A percentile compares a stretch with the other conserved stretches of the same genome.
These are phyloP conservation scores for Tiliqua scincoides DNA, from an alignment of 2,113 vertebrate species.

Conservation along the genomic window DNA sequence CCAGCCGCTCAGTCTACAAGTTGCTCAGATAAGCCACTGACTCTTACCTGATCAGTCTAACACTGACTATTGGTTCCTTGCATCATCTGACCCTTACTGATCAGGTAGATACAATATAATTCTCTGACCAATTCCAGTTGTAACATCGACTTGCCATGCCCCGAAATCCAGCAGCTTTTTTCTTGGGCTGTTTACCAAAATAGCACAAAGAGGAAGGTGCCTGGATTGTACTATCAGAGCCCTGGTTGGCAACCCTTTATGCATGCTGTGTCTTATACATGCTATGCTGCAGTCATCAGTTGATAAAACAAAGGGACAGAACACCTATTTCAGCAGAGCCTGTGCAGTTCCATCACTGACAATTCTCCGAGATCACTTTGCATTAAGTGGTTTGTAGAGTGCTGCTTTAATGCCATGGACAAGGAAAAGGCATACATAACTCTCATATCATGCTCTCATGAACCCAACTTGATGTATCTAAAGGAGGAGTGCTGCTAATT, in stretches of 20 bases:
- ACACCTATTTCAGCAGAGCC: neutral
- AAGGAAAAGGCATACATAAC: neutral
- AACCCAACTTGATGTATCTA: conserved; percentile 13
- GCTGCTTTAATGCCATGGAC: neutral
- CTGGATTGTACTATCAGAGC: neutral
- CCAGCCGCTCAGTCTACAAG: too few species aligned
- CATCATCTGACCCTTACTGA: neutral
- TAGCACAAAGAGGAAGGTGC: neutral
- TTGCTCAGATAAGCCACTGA: too few species aligned
- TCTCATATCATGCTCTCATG: neutral
- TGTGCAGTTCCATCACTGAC: neutral
- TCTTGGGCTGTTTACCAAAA: neutral
- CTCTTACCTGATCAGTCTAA: too few species aligned
- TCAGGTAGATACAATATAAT: neutral
- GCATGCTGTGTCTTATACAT: too few species aligned
- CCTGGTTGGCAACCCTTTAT: neutral
- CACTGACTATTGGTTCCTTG: neutral
- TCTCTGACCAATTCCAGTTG: neutral
- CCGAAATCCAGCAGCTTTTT: neutral
- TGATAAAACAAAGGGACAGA: neutral
- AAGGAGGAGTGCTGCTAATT: conserved; percentile 22
- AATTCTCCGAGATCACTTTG: neutral
- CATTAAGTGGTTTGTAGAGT: neutral
- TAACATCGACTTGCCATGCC: too few species aligned
- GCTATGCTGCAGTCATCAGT: neutral